phyloP scores from a whole-genome alignment of 2,888 invertebrate species.

The Rhaphigaster nebulosa region DNA sequence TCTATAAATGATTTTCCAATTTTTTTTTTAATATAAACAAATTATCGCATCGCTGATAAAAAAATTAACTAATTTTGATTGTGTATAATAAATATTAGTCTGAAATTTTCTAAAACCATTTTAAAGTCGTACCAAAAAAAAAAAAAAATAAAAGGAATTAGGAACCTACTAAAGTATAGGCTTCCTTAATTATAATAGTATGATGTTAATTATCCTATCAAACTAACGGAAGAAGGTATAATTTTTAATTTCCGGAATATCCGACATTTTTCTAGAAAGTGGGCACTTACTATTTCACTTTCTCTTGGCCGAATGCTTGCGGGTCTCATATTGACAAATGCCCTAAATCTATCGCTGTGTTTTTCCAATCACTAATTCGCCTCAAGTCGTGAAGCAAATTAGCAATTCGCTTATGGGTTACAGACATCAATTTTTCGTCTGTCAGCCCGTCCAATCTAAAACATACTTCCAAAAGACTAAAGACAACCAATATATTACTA shows the following conservation, averaged over 20 bases:
- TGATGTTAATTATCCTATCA: not conserved
- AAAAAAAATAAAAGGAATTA: no score
- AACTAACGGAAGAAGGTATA: not conserved
- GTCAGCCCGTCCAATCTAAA: not conserved
- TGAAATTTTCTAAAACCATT: no score
- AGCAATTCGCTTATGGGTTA: not conserved
- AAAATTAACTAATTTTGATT: no score
- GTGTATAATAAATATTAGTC: no score
- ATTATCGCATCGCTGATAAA: no score
- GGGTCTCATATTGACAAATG: not conserved
- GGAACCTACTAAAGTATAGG: not conserved
- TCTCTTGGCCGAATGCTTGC: not conserved
- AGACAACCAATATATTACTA: not conserved
- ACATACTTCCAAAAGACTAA: not conserved
- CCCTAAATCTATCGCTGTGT: not conserved
- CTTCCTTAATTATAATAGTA: not conserved
- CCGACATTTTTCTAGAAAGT: not conserved
- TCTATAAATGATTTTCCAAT: no score
- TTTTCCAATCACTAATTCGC: not conserved
- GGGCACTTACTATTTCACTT: not conserved
- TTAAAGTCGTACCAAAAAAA: no score
- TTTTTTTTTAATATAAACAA: no score
- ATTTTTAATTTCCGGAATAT: not conserved
- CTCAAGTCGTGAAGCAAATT: not conserved
- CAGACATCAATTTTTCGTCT: not conserved